A percentile compares a stretch with the other conserved stretches of the same genome.
These are phyloP conservation scores for Aphelinus atriplicis DNA, from an alignment of 1,140 invertebrate species.

Conservation along the genomic window DNA sequence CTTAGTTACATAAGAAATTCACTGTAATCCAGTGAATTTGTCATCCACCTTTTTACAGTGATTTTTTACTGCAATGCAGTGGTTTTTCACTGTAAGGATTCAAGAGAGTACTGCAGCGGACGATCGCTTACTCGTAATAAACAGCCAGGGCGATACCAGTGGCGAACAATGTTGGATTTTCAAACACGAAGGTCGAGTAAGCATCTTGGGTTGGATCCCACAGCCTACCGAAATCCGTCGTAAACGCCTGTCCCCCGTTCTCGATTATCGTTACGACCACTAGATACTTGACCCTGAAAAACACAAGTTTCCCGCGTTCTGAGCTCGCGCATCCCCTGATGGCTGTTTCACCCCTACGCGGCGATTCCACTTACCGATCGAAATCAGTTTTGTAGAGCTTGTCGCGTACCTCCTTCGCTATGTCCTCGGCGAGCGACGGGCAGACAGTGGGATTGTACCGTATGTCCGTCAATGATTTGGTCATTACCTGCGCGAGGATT, in stretches of 20 bases:
- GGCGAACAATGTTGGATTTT: constrained; percentile 68
- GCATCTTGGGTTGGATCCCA: constrained; percentile 70
- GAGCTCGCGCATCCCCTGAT: neutral
- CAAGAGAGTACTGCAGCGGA: neutral
- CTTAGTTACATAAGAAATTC: no score
- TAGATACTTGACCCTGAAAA: constrained; percentile 70
- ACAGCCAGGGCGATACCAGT: constrained; percentile 68
- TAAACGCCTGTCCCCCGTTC: constrained; percentile 67
- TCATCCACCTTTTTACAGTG: no score
- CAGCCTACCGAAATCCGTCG: constrained; percentile 66
- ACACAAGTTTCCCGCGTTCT: neutral
- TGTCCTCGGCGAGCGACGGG: constrained; percentile 43
- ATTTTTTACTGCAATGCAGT: no score
- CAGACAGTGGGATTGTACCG: constrained; percentile 46
- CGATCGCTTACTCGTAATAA: constrained; percentile 68
- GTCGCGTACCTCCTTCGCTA: constrained; percentile 45
- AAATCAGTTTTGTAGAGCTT: constrained; percentile 47
- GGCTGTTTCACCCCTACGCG: no score
- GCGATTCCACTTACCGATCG: constrained; percentile 45
- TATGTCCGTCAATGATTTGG: constrained; percentile 29
- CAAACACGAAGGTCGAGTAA: constrained; percentile 66
- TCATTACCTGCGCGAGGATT: constrained; percentile 48
- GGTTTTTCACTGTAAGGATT: no score
- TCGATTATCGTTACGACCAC: constrained; percentile 70
- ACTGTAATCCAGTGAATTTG: no score